phyloP scores from a whole-genome alignment of 2,888 invertebrate species.

The Drosophila anceps region DNA sequence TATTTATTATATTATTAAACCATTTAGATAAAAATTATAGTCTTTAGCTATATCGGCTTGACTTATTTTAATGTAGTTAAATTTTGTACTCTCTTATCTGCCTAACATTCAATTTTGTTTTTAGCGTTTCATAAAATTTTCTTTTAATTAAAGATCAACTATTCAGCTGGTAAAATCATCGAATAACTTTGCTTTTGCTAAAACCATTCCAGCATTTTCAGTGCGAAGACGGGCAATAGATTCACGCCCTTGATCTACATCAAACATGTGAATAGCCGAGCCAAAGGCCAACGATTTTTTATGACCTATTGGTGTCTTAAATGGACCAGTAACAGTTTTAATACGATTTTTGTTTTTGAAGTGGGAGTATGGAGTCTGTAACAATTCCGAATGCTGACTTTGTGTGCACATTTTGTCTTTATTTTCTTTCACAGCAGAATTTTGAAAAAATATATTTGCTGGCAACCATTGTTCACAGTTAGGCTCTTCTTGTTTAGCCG shows the following conservation, averaged over 20 bases:
- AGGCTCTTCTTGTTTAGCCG: not conserved
- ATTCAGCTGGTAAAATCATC: conserved; percentile 8
- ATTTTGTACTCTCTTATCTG: not conserved
- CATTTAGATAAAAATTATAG: not conserved
- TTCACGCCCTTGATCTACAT: conserved; percentile 12
- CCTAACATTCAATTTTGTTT: not conserved
- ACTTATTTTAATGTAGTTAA: not conserved
- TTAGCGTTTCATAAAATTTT: not conserved
- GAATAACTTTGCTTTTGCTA: conserved; percentile 87
- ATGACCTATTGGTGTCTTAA: not conserved
- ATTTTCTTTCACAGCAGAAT: not conserved
- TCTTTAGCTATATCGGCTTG: not conserved
- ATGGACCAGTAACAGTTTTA: not conserved
- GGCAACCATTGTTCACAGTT: conserved; percentile 2
- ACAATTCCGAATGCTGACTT: not conserved
- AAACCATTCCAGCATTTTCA: conserved; percentile 92
- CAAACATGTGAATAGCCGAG: conserved; percentile 3
- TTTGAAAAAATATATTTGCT: conserved; percentile 7
- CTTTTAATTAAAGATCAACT: not conserved
- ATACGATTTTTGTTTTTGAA: conserved; percentile 2
- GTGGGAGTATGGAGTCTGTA: not conserved
- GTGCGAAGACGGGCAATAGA: conserved; percentile 90
- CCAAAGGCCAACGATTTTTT: not conserved
- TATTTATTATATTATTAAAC: not conserved
- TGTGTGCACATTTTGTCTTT: not conserved